Base-by-base conservation (phyloP, 2,797 vertebrate species). In the Meda fulgida region DNA sequence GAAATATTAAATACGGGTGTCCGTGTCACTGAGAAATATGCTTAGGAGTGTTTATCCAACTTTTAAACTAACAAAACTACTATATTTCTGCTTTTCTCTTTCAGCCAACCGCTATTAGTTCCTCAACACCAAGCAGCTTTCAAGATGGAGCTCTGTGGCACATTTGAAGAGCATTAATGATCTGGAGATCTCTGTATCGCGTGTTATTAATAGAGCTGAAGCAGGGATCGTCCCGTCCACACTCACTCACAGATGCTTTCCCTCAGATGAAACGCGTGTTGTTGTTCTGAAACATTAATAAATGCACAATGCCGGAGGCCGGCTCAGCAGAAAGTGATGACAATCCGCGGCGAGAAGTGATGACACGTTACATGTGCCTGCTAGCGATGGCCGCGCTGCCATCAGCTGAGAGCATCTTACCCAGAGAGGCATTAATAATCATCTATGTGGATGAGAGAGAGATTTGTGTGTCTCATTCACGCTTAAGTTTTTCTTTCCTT, bases 41-140 rank as follows among this genome's bases (percentile, higher is more conserved):
- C 21, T 46, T 43, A 58, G 29, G 6, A 60, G 55, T 48, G n/a
- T 84, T 77, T 77, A 67, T 78, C n/a, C 48, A 51, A 40, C 67
- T 46, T 48, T n/a, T 36, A 67, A 82, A 55, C 84, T 86, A 87
- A 91, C 85, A 90, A 69, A 89, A 90, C 84, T 91, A 87, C 84
- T 87, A 4, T 51, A 0, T 73, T 13, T 78, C 31, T 58, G 46
- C 26, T 65, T 16, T 65, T 76, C 31, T 76, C 36, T 48, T 53
- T 78, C 63, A 29, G 16, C 53, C 36, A 46, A 51, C 66, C n/a
- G 19, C 23, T 84, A 60, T 23, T 29, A 76, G 48, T 75, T 80
- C 21, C 1, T 67, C 63, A n/a, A 76, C 26, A 40, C 78, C 16
- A 65, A 65, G 29, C 16, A 65, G 14, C 14, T 65, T 18, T 29